Conservation (phyloP, 2,888 invertebrate species). For the Cryptus armator region DNA sequence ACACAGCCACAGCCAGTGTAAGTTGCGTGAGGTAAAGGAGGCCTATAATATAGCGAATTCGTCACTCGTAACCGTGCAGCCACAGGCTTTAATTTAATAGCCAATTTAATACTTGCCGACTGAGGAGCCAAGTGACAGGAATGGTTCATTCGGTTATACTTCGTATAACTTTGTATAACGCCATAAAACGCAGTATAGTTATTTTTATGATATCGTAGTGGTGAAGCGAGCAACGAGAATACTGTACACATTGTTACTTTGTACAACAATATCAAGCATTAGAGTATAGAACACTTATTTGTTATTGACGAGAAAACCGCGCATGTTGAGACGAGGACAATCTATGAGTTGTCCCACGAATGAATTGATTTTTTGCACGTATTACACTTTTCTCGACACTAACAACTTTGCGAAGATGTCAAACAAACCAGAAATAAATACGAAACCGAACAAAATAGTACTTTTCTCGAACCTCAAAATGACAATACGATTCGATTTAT, state of each 20-base stretch:
- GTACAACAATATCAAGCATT: not conserved
- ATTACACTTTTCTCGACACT: too few relatives aligned
- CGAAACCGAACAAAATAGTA: too few relatives aligned
- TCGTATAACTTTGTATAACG: conserved; percentile 43
- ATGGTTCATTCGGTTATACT: conserved; percentile 39
- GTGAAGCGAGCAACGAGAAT: not conserved
- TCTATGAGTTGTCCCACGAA: too few relatives aligned
- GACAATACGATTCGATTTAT: too few relatives aligned
- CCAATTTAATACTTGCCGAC: conserved; percentile 52
- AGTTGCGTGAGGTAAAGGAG: conserved; percentile 10
- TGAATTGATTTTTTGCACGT: too few relatives aligned
- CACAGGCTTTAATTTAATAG: conserved; percentile 52
- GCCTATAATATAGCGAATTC: conserved; percentile 41
- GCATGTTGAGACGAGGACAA: too few relatives aligned
- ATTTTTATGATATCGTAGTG: conserved; percentile 32
- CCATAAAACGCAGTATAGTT: conserved; percentile 27
- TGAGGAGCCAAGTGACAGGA: conserved; percentile 14
- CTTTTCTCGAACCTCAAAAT: too few relatives aligned
- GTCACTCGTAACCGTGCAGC: conserved; percentile 45
- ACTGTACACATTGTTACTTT: not conserved
- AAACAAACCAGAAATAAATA: too few relatives aligned
- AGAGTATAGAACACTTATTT: too few relatives aligned
- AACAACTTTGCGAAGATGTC: too few relatives aligned
- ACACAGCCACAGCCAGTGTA: not conserved
- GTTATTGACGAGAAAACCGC: too few relatives aligned